These are phyloP conservation scores for Merodon equestris DNA, from an alignment of 2,888 invertebrate species.

Conservation along the genomic window DNA sequence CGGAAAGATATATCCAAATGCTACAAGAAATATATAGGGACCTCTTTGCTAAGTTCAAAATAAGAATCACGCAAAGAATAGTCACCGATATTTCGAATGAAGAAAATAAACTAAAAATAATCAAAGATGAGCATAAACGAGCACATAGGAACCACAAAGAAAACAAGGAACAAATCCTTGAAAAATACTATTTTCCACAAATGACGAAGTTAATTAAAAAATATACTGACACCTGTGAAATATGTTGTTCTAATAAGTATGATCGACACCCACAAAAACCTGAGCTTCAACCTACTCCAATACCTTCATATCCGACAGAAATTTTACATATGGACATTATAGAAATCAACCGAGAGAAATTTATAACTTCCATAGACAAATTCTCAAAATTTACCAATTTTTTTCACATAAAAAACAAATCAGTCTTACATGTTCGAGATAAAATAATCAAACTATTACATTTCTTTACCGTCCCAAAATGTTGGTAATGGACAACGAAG, in stretches of 20 bases:
- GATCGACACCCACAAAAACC: constrained; percentile 12
- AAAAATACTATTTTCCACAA: constrained; percentile 25
- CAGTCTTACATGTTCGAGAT: constrained; percentile 45
- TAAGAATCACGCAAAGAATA: constrained; percentile 10
- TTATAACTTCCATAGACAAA: constrained; percentile 14
- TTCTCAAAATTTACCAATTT: constrained; percentile 17
- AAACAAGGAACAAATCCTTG: constrained; percentile 22
- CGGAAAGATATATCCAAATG: constrained; percentile 38
- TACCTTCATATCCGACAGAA: constrained; percentile 13
- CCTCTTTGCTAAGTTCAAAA: constrained; percentile 10
- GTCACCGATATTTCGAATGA: constrained; percentile 28
- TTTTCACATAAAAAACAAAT: constrained; percentile 39
- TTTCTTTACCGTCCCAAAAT: constrained; percentile 54
- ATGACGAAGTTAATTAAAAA: constrained; percentile 26
- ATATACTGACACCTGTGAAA: constrained; percentile 8
- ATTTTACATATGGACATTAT: constrained; percentile 18
- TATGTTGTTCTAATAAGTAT: constrained; percentile 34
- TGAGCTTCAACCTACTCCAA: constrained; percentile 19
- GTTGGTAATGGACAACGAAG: constrained; percentile 59
- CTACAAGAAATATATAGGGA: constrained; percentile 37
- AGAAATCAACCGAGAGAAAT: constrained; percentile 17
- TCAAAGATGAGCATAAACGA: constrained; percentile 7
- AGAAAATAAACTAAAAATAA: constrained; percentile 14
- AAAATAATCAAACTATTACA: constrained; percentile 52
- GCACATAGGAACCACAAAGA: constrained; percentile 16